Evolutionary conservation across 1,140 invertebrate species (phyloP).

Genomic region (Trichonephila clavipes): DNA sequence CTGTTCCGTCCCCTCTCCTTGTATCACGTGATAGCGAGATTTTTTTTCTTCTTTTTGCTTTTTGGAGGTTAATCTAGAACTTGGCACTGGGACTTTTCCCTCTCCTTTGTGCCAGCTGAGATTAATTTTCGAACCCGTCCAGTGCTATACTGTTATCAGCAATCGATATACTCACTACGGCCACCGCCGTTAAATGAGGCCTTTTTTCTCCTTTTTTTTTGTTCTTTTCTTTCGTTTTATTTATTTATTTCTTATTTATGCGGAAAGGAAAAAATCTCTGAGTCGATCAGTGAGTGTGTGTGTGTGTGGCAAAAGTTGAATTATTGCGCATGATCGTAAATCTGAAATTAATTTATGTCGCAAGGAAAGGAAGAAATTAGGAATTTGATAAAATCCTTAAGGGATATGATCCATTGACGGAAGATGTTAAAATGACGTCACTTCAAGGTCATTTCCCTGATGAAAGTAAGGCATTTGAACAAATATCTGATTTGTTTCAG

Average conservation of each 20-base stretch:
- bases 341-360: no score
- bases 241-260: neutral
- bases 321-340: no score
- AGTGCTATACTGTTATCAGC: conserved; percentile 17
- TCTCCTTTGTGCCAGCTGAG: conserved; percentile 33
- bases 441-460: no score
- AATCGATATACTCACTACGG: conserved; percentile 21
- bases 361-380: no score
- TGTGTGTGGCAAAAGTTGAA: no score
- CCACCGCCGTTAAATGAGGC: conserved; percentile 1
- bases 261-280: no score
- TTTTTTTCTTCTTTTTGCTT: neutral
- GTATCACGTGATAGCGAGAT: neutral
- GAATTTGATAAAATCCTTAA: no score
- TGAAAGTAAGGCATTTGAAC: no score
- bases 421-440: no score
- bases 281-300: no score
- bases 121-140: conserved; percentile 19
- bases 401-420: no score
- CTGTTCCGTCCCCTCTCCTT: conserved; percentile 2
- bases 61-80: conserved; percentile 37
- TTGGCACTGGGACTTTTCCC: conserved; percentile 26
- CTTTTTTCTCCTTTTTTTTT: neutral
- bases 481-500: no score
- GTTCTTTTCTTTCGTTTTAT: neutral